Percentiles rank a stretch among this genome's conserved stretches.
Evolutionary conservation across 1,140 invertebrate genomes (phyloP).

Genomic region (Argopecten irradians): DNA sequence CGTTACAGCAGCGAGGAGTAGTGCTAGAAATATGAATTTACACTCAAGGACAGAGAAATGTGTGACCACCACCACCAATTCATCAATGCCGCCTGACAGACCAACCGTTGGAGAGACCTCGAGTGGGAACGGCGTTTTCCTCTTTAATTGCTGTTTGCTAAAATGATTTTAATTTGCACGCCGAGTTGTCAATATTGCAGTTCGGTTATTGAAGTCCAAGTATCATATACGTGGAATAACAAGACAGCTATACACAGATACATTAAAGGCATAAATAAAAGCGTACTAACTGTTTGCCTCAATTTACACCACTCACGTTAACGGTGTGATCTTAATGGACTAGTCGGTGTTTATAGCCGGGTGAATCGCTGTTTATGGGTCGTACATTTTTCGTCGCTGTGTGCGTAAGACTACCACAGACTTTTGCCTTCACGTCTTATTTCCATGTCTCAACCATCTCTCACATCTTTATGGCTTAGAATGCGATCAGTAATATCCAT

Average conservation of each 20-base stretch:
- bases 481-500: no score
- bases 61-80: neutral
- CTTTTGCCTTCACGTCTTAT: no score
- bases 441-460: no score
- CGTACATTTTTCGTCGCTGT: no score
- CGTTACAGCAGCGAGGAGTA: neutral
- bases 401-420: no score
- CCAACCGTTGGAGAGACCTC: neutral
- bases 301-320: constrained; percentile 10
- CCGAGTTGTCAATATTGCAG: constrained; percentile 13
- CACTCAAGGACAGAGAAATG: neutral
- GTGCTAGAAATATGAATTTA: neutral
- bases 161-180: neutral
- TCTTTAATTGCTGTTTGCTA: neutral
- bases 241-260: neutral
- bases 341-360: neutral
- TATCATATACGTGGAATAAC: constrained; percentile 8
- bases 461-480: no score
- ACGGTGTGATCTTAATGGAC: constrained; percentile 3
- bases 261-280: neutral
- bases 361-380: neutral
- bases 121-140: neutral
- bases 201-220: neutral
- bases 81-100: neutral
- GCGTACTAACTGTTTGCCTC: constrained; percentile 14